Conservation (phyloP, 53 echinoderm and acorn worm genomes). For the Zoroaster sp. region DNA sequence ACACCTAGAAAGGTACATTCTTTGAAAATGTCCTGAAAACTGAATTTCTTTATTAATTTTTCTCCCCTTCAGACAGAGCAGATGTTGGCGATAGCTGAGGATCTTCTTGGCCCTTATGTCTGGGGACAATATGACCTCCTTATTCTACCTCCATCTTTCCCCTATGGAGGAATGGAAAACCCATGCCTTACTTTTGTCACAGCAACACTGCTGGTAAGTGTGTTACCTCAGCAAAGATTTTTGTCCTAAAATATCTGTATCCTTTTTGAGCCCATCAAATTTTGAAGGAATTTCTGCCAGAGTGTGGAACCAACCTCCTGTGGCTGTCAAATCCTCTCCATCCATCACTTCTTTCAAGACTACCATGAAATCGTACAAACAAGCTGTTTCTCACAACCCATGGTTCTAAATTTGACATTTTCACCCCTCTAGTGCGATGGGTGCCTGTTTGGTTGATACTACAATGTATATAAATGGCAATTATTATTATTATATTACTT, state of each 20-base stretch:
- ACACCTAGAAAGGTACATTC: too few relatives aligned
- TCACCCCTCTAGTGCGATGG: neutral
- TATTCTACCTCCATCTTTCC: constrained; percentile 93
- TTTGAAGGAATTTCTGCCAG: too few relatives aligned
- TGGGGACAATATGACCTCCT: constrained; percentile 97
- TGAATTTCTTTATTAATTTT: neutral
- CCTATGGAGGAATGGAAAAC: constrained; percentile 98
- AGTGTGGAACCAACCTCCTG: too few relatives aligned
- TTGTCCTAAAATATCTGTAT: neutral
- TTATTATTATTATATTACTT: neutral
- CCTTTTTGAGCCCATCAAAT: neutral
- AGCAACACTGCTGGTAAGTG: constrained; percentile 85
- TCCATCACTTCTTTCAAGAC: too few relatives aligned
- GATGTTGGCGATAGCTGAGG: constrained; percentile 80
- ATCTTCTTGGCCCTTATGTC: constrained; percentile 77
- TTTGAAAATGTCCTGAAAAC: too few relatives aligned
- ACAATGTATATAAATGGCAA: too few relatives aligned
- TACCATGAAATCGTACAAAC: too few relatives aligned
- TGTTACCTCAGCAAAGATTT: neutral
- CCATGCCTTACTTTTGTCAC: constrained; percentile 98
- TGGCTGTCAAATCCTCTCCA: too few relatives aligned
- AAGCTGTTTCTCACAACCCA: too few relatives aligned
- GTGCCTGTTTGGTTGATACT: too few relatives aligned
- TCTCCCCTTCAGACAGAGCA: constrained; percentile 63
- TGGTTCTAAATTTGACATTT: neutral